A percentile compares a stretch with the other conserved stretches of the same genome.
Evolutionary conservation across 2,113 vertebrate species (phyloP).

Genomic region (Delphinus delphis): DNA sequence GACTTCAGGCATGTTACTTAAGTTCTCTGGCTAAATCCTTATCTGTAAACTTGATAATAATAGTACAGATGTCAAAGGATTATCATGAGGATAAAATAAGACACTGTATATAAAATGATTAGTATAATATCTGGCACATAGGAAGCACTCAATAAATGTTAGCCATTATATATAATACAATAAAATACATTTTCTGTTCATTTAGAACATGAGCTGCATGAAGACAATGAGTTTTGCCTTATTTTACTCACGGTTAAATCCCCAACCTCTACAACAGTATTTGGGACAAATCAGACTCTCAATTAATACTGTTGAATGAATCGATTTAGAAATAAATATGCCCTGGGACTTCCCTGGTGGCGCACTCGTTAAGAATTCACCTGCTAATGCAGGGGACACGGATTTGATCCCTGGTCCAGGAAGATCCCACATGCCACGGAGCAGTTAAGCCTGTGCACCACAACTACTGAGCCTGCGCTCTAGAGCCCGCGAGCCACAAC

Average conservation of each 20-base stretch:
- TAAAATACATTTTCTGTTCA: slow-evolving; percentile 2
- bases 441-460: too few relatives aligned
- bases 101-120: neutral
- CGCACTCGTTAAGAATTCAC: too few relatives aligned
- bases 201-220: neutral
- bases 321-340: slow-evolving; percentile 12
- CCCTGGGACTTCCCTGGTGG: too few relatives aligned
- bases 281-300: slow-evolving; percentile 21
- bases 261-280: neutral
- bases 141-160: neutral
- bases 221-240: neutral
- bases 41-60: neutral
- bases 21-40: neutral
- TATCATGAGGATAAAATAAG: slow-evolving; percentile 12
- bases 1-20: neutral
- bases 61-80: neutral
- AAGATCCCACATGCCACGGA: too few relatives aligned
- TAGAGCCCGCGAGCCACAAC: too few relatives aligned
- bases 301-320: neutral
- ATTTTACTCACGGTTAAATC: neutral
- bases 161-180: neutral
- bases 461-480: too few relatives aligned
- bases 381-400: too few relatives aligned
- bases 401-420: too few relatives aligned
- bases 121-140: neutral